phyloP scores from a whole-genome alignment of 1,140 invertebrate genomes.

The Brachionus koreanus region DNA sequence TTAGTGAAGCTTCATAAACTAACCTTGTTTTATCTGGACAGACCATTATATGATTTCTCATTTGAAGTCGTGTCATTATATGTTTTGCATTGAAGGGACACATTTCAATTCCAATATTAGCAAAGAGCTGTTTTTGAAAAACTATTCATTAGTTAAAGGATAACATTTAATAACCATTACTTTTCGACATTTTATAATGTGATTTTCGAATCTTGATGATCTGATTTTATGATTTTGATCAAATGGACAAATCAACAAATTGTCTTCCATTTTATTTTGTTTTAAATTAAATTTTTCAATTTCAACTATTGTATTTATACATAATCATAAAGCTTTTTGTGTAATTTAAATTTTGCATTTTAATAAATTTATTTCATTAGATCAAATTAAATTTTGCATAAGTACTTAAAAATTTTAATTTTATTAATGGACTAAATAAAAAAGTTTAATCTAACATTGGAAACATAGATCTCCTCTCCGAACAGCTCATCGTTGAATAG shows the following conservation, averaged over 20 bases:
- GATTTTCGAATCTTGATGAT: constrained; percentile 19
- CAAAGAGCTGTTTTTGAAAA: not conserved
- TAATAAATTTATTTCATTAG: not conserved
- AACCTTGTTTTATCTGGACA: constrained; percentile 21
- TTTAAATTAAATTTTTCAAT: not conserved
- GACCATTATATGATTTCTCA: constrained; percentile 1
- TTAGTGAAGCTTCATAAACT: constrained; percentile 1
- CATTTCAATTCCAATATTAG: constrained; percentile 6
- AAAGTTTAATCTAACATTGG: too few relatives aligned
- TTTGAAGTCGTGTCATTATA: not conserved
- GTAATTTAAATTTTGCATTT: not conserved
- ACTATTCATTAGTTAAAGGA: not conserved
- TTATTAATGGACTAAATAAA: too few relatives aligned
- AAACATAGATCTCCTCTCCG: too few relatives aligned
- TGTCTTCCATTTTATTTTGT: constrained; percentile 23
- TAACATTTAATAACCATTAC: not conserved
- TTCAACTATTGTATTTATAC: not conserved
- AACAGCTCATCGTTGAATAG: too few relatives aligned
- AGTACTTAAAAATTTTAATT: not conserved
- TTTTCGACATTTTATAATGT: constrained; percentile 13
- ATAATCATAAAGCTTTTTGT: too few relatives aligned
- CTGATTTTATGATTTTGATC: constrained; percentile 18
- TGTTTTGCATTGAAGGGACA: constrained; percentile 43
- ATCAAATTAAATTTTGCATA: not conserved
- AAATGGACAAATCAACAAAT: constrained; percentile 18